phyloP scores from a whole-genome alignment of 2,113 vertebrate genomes.

The Gobius niger region DNA sequence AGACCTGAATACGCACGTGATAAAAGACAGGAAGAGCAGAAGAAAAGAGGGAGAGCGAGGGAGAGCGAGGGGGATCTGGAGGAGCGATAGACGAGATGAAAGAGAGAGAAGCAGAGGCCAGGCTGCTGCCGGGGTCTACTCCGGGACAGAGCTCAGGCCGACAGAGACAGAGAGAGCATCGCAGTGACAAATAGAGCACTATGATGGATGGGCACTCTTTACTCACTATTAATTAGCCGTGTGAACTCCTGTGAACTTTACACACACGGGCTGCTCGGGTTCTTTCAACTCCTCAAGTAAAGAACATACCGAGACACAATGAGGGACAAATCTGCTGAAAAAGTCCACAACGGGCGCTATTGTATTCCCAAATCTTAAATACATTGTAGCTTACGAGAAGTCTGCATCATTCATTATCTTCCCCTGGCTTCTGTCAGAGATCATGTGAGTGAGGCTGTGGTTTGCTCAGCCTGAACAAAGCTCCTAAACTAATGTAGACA shows the following conservation, averaged over 20 bases:
- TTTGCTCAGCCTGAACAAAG: too few species aligned
- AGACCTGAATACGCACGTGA: constrained; percentile 69
- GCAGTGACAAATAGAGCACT: constrained; percentile 67
- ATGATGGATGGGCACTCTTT: constrained; percentile 72
- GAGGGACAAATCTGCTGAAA: constrained; percentile 5
- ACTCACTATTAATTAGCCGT: constrained; percentile 76
- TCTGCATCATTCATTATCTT: neutral
- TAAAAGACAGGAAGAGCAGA: constrained; percentile 78
- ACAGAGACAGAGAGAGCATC: constrained; percentile 59
- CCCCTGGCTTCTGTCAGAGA: neutral
- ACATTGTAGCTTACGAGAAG: neutral
- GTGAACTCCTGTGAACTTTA: constrained; percentile 79
- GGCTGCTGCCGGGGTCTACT: constrained; percentile 61
- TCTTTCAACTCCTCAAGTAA: constrained; percentile 61
- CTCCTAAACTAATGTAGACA: too few species aligned
- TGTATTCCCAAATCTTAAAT: constrained; percentile 2
- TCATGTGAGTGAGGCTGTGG: neutral
- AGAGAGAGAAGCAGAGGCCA: constrained; percentile 57
- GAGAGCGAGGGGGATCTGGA: constrained; percentile 67
- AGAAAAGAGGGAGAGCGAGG: constrained; percentile 67
- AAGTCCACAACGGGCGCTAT: neutral
- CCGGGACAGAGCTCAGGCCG: constrained; percentile 43
- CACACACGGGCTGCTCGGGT: constrained; percentile 49
- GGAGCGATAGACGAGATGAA: constrained; percentile 70
- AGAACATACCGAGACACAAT: constrained; percentile 20